These are phyloP conservation scores for Procambarus virginalis DNA, from an alignment of 1,140 invertebrate species.

Conservation along the genomic window DNA sequence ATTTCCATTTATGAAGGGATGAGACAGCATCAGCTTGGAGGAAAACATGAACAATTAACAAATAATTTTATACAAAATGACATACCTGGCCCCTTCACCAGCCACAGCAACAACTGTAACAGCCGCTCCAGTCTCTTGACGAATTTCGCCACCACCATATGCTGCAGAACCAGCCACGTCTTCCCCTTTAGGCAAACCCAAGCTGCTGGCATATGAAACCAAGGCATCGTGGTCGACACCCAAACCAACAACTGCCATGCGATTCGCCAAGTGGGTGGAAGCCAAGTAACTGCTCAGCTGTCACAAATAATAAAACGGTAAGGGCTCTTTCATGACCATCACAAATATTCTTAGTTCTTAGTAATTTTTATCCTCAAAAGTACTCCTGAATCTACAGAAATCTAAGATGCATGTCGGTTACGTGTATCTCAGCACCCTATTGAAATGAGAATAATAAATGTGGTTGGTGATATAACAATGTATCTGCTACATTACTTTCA, in stretches of 20 bases:
- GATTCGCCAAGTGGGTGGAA: conserved; percentile 78
- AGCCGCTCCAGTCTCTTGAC: conserved; percentile 76
- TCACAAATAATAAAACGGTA: neutral
- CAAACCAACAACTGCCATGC: conserved; percentile 85
- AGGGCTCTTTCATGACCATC: too few relatives aligned
- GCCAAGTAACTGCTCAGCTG: conserved; percentile 84
- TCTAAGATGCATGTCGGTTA: neutral
- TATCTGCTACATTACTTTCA: too few relatives aligned
- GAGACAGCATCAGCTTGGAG: too few relatives aligned
- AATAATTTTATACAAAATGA: neutral
- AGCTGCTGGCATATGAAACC: conserved; percentile 78
- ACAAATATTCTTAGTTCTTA: too few relatives aligned
- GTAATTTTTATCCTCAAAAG: too few relatives aligned
- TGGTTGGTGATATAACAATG: too few relatives aligned
- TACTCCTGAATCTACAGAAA: neutral
- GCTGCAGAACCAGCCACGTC: conserved; percentile 73
- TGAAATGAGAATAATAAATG: too few relatives aligned
- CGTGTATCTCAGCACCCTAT: neutral
- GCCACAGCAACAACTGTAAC: conserved; percentile 85
- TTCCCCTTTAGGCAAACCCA: conserved; percentile 77
- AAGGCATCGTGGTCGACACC: conserved; percentile 82
- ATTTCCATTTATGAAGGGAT: too few relatives aligned
- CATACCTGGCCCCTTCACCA: conserved; percentile 79
- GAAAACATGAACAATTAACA: neutral
- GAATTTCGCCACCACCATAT: conserved; percentile 83